These are phyloP conservation scores for Kryptolebias ocellatus DNA, from an alignment of 2,797 vertebrate species.

Conservation along the genomic window DNA sequence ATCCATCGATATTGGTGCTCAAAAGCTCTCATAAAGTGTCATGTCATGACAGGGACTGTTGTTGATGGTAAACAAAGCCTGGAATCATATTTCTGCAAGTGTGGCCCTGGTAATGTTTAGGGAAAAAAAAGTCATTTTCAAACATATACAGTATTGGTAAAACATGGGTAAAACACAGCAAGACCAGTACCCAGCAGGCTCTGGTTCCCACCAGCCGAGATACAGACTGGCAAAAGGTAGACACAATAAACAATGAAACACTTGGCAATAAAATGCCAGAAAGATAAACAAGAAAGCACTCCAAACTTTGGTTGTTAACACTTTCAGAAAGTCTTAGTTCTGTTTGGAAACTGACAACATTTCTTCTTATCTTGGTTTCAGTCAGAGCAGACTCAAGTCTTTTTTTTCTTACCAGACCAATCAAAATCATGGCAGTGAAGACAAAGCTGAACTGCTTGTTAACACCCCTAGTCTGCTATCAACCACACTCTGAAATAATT, in stretches of 20 bases:
- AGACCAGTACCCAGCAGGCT: neutral
- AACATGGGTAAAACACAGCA: neutral
- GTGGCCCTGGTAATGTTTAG: slow-evolving; percentile 16
- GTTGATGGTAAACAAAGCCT: slow-evolving; percentile 60
- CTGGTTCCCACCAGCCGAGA: neutral
- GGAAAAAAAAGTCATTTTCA: neutral
- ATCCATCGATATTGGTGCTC: slow-evolving; percentile 5
- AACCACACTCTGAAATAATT: no score
- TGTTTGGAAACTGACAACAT: neutral
- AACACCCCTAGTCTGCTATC: no score
- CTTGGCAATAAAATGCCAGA: no score
- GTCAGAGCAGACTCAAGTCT: neutral
- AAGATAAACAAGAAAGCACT: neutral
- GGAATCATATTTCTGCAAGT: slow-evolving; percentile 19
- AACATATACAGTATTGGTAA: neutral
- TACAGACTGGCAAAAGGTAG: neutral
- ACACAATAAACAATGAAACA: no score
- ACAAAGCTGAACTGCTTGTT: no score
- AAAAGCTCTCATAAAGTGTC: slow-evolving; percentile 36
- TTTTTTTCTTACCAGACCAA: neutral
- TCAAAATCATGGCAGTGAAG: no score
- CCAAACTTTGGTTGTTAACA: neutral
- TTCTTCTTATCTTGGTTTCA: neutral
- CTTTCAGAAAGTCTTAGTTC: neutral
- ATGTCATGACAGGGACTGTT: slow-evolving; percentile 39